Conservation (phyloP, 2,113 vertebrate species). For the Peromyscus maniculatus region DNA sequence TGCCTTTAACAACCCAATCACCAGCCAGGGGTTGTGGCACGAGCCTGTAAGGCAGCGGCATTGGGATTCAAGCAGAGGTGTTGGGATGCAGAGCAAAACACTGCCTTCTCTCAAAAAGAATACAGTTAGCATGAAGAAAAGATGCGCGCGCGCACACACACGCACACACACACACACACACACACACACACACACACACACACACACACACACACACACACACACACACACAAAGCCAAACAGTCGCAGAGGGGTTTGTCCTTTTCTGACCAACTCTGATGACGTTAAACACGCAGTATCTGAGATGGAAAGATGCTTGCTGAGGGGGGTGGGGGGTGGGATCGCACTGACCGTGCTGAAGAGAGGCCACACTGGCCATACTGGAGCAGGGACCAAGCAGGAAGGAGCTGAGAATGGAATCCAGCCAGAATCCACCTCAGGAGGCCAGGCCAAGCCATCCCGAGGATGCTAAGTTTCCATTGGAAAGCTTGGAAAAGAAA, state of each 20-base stretch:
- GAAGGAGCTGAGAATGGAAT: fast-evolving
- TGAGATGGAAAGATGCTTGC: not conserved
- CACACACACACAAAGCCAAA: too few species aligned
- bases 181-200: too few species aligned
- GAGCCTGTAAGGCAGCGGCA: not conserved
- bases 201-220: not conserved
- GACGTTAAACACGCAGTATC: not conserved
- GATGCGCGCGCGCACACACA: not conserved
- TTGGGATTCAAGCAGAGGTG: not conserved
- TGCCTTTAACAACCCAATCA: not conserved
- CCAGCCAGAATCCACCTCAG: not conserved
- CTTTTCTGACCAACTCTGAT: not conserved
- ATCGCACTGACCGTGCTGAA: not conserved
- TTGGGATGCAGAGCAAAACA: not conserved
- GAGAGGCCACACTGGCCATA: too few species aligned
- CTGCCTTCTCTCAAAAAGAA: not conserved
- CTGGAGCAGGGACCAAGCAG: too few species aligned
- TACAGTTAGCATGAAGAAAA: not conserved
- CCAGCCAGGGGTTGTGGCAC: not conserved
- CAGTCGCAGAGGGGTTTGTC: not conserved
- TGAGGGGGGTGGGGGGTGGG: not conserved
- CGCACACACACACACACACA: too few species aligned
- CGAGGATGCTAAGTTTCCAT: not conserved
- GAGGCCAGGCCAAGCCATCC: fast-evolving
- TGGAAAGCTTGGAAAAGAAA: not conserved